Evolutionary conservation across 2,888 invertebrate genomes (phyloP), one percentile per base, ranked within the genome.

Genomic region (Byasa hedistus): DNA sequence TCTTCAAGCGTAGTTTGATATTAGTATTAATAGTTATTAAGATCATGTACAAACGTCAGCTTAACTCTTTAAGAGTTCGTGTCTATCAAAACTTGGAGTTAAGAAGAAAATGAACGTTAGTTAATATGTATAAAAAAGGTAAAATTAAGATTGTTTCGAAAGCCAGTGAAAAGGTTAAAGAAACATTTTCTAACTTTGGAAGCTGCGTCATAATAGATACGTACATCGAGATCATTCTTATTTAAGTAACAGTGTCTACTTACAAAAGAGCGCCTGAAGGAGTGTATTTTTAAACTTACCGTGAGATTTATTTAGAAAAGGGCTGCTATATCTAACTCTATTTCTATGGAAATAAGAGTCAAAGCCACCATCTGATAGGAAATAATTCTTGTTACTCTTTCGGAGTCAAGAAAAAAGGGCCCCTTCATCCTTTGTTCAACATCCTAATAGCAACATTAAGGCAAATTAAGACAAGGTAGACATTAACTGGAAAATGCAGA

Each of bases 361-460:
- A 21, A 52, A 21, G 19, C 12, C 23, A 36, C n/a, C 57, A 36
- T 64, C 51, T 22, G 32, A 63, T 44, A 63, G 27, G 19, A 63
- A 22, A 22, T 57, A 57, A 57, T 57, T 57, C 57, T 22, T 57
- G 36, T 36, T 57, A 22, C 21, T 57, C 57, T 22, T 36, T 36
- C 32, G 21, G 21, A 36, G 44, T 44, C 23, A 32, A 2, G n/a
- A 17, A 60, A 60, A 55, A 61, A 61, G 24, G 19, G 54, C 55
- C 32, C n/a, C 32, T 44, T 65, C 61, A 57, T 65, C 36, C 61
- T 65, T 61, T 65, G 61, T 65, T 61, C 56, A 65, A 61, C 57
- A 57, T 56, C 65, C 61, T 65, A 60, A 65, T 65, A 48, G 65
- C 22, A 39, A 65, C 61, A 65, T 65, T 65, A 65, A 65, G 36